Percentiles rank a stretch among this genome's conserved stretches.
phyloP scores from a whole-genome alignment of 2,113 vertebrate species.

The Dascyllus trimaculatus region DNA sequence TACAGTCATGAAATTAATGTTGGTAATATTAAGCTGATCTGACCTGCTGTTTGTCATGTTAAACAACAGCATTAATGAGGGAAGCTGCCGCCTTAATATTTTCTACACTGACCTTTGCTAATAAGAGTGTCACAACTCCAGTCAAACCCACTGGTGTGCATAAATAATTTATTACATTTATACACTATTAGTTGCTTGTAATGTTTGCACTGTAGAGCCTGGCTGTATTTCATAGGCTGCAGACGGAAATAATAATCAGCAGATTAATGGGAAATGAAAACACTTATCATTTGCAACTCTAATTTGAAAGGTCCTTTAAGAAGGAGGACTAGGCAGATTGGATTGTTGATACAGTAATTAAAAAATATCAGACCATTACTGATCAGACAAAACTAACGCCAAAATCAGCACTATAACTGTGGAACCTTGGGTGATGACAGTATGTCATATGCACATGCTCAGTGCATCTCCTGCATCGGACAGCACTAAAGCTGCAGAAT shows the following conservation, averaged over 20 bases:
- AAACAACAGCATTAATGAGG: too few species aligned
- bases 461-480: conserved; percentile 9
- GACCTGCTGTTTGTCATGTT: too few species aligned
- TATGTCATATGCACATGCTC: conserved; percentile 27
- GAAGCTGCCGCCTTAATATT: background rate
- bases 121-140: background rate
- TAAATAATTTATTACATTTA: background rate
- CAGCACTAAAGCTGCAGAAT: conserved; percentile 34
- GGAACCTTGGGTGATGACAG: background rate
- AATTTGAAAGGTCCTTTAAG: too few species aligned
- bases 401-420: background rate
- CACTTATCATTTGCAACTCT: background rate
- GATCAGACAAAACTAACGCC: background rate
- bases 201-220: background rate
- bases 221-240: background rate
- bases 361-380: background rate
- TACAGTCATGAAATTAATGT: too few species aligned
- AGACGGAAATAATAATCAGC: conserved; percentile 1
- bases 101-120: background rate
- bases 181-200: background rate
- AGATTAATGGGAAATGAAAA: too few species aligned
- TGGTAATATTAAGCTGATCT: too few species aligned
- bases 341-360: background rate
- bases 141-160: background rate
- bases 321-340: too few species aligned